Evolutionary conservation across 2,113 vertebrate genomes (phyloP).

Genomic region (Bubo scandiacus): DNA sequence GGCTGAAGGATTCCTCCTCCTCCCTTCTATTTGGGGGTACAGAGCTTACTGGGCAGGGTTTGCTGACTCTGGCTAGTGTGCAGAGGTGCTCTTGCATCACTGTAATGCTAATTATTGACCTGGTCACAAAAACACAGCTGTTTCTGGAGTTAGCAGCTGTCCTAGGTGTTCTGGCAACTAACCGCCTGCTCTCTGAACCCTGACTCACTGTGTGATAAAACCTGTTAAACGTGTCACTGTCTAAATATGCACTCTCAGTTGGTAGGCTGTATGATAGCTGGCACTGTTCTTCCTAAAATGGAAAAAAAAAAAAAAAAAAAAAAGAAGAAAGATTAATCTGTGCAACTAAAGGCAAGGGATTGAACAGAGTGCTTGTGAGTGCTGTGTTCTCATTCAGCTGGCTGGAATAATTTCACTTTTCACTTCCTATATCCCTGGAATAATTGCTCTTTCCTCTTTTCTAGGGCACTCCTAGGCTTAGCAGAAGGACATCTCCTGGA

Average conservation of each 20-base stretch:
- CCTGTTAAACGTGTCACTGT: neutral
- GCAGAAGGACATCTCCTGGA: slow-evolving; percentile 90
- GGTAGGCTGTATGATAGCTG: neutral
- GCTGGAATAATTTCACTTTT: neutral
- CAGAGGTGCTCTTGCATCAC: neutral
- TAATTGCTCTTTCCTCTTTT: slow-evolving; percentile 20
- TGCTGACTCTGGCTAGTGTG: neutral
- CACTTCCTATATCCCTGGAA: neutral
- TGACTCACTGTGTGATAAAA: neutral
- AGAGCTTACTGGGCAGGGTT: neutral
- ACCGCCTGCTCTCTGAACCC: neutral
- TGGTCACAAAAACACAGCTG: neutral
- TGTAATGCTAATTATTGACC: neutral
- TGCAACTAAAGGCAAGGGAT: neutral
- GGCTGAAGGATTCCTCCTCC: neutral
- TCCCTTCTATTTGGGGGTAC: neutral
- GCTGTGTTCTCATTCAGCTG: neutral
- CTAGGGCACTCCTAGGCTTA: slow-evolving; percentile 91
- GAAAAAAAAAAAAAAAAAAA: neutral
- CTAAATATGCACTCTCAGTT: neutral
- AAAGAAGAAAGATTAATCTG: neutral
- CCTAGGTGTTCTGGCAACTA: neutral
- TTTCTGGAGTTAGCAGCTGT: neutral
- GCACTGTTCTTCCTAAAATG: neutral
- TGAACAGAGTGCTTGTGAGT: neutral